Percentiles rank a stretch among this genome's conserved stretches.
These are phyloP conservation scores for Daphoenositta chrysoptera DNA, from an alignment of 2,113 vertebrate species.

Conservation along the genomic window DNA sequence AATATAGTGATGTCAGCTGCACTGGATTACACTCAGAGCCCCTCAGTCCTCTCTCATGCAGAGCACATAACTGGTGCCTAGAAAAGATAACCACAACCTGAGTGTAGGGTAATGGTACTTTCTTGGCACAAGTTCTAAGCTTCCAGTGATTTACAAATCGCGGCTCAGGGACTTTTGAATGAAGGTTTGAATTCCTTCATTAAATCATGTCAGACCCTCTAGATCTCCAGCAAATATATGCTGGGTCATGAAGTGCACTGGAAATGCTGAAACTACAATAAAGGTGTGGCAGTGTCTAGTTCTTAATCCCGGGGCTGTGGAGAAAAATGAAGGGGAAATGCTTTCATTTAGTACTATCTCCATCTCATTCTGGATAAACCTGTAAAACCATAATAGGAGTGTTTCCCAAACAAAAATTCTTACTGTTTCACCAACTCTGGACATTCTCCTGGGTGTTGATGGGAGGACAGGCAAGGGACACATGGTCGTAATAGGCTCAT, in stretches of 20 bases:
- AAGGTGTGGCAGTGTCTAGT: not conserved
- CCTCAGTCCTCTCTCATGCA: not conserved
- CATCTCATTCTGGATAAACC: not conserved
- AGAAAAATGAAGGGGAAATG: not conserved
- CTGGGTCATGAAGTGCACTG: not conserved
- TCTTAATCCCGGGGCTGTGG: not conserved
- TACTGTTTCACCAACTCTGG: not conserved
- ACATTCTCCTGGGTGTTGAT: fast-evolving
- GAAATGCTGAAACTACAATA: not conserved
- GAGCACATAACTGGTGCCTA: not conserved
- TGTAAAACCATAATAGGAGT: not conserved
- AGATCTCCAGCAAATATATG: not conserved
- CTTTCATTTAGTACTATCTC: not conserved
- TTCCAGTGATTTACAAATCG: not conserved
- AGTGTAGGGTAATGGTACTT: not conserved
- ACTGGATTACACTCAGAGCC: not conserved
- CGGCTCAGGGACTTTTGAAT: not conserved
- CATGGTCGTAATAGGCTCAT: not conserved
- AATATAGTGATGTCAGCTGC: not conserved
- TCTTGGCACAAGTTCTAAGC: not conserved
- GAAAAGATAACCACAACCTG: not conserved
- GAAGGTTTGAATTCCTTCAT: not conserved
- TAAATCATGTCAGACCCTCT: not conserved
- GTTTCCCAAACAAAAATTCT: not conserved
- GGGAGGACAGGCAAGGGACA: not conserved